Base-by-base conservation (phyloP, 2,113 vertebrate species). In the Lichenostomus cassidix region DNA sequence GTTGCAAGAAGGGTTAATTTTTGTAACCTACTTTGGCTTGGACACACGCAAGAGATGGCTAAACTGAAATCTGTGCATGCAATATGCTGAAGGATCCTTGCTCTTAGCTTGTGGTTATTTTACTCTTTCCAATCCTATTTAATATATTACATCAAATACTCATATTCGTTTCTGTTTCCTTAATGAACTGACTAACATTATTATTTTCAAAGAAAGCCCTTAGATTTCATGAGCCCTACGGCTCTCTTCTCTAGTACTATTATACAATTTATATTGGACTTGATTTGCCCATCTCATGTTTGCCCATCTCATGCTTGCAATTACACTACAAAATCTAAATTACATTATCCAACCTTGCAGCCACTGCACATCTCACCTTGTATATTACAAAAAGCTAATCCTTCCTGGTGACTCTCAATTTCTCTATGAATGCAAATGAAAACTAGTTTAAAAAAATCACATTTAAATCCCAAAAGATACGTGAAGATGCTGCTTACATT, bases 91-190 rank as follows among this genome's bases (percentile, higher is more conserved):
- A 53, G 11, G 35, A 29, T n/a, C 16, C 39, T 85, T 71, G 39
- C 53, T 76, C 37, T 73, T 64, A 71, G 31, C 39, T 83, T 64
- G 12, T 53, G 22, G 15, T 67, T 81, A 56, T 81, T 86, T 76
- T 86, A 94, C 60, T 90, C 56, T 81, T 92, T 90, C 18, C 60
- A 89, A 23, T 83, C 56, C 22, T 78, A 22, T 87, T 89, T 88
- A 78, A 78, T 64, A 68, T 49, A 90, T 59, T 87, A 28, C 55
- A 83, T 70, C 59, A 93, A 77, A 92, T 67, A 70, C 14, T 86
- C 24, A 28, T 44, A 29, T 75, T 88, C 2, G 0, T 35, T 92
- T 83, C 76, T 58, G 31, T 86, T 92, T 75, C 89, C 22, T 67
- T 93, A 83, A 88, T 65, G 44, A 80, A 88, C 63, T 77, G 42